Conservation (phyloP, 2,888 invertebrate species). For the Euzophera pinguis region DNA sequence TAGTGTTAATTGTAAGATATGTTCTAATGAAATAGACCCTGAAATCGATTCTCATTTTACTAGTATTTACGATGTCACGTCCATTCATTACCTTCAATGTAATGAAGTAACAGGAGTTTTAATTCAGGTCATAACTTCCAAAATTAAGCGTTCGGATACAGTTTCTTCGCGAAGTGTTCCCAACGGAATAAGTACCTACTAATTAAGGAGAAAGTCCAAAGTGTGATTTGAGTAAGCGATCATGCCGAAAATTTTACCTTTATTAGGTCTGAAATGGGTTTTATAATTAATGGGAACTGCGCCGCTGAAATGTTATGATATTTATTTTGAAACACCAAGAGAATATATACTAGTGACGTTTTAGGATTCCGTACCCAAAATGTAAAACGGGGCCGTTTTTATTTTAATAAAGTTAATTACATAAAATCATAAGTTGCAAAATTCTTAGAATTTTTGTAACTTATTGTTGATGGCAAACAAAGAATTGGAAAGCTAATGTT, state of each 20-base stretch:
- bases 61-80: neutral
- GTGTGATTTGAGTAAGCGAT: constrained; percentile 5
- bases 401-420: no score
- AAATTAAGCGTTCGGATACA: neutral
- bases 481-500: no score
- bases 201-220: constrained; percentile 4
- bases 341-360: no score
- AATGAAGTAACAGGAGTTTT: neutral
- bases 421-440: no score
- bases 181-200: neutral
- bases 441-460: no score
- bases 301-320: neutral
- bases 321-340: neutral
- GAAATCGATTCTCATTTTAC: neutral
- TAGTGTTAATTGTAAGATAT: no score
- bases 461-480: no score
- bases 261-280: constrained; percentile 2
- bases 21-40: no score
- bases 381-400: no score
- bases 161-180: constrained; percentile 3
- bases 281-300: constrained; percentile 6
- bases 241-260: constrained; percentile 2
- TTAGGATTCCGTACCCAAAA: no score
- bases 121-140: constrained; percentile 8
- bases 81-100: neutral